Conservation (phyloP, 2,888 invertebrate genomes). For the Chloroclysta siterata region DNA sequence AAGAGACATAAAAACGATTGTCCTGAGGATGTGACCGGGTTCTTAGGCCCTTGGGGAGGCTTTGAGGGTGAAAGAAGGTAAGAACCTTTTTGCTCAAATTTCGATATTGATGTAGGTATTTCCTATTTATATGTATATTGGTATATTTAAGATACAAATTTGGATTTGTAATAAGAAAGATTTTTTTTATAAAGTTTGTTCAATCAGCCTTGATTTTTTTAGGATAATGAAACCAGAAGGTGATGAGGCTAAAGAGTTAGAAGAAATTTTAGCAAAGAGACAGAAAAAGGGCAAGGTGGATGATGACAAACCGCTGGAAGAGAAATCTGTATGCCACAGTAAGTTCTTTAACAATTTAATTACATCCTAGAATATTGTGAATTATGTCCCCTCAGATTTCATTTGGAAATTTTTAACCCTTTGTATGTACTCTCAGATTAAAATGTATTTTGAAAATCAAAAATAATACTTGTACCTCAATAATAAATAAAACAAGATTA, state of each 20-base stretch:
- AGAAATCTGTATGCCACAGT: conserved; percentile 97
- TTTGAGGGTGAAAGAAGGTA: conserved; percentile 94
- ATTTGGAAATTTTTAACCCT: too few species aligned
- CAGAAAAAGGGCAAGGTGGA: conserved; percentile 95
- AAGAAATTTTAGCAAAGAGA: conserved; percentile 96
- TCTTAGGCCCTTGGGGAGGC: conserved; percentile 98
- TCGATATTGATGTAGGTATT: too few species aligned
- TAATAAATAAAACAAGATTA: too few species aligned
- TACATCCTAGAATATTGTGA: too few species aligned
- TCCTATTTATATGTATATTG: too few species aligned
- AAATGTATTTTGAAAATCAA: too few species aligned
- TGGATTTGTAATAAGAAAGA: too few species aligned
- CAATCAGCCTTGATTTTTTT: conserved; percentile 21
- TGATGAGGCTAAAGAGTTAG: conserved; percentile 96
- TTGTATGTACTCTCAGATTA: too few species aligned
- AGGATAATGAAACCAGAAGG: conserved; percentile 95
- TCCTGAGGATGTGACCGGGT: conserved; percentile 96
- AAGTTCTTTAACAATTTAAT: conserved; percentile 56
- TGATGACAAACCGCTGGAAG: conserved; percentile 96
- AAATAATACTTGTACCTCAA: too few species aligned
- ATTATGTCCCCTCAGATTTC: too few species aligned
- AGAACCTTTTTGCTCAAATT: neutral
- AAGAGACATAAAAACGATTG: conserved; percentile 95
- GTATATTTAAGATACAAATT: too few species aligned
- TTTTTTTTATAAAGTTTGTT: too few species aligned